Evolutionary conservation across 2,113 vertebrate species (phyloP).

Genomic region (Hippoglossus stenolepis): DNA sequence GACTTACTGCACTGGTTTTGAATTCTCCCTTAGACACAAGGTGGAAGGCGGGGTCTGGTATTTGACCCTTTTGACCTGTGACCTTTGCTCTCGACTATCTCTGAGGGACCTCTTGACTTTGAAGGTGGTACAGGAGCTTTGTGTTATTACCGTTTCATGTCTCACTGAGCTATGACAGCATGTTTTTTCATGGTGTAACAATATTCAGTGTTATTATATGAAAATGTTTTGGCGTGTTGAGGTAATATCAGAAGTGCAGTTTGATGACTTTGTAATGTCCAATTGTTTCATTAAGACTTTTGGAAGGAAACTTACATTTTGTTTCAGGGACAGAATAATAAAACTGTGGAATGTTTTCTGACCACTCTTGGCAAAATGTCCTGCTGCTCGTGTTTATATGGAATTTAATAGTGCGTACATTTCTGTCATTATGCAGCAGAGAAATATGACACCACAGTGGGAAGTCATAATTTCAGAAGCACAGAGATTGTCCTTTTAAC

Average conservation of each 20-base stretch:
- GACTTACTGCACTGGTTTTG: background rate
- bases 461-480: slow-evolving; percentile 46
- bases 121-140: slow-evolving; percentile 21
- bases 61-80: slow-evolving; percentile 50
- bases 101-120: slow-evolving; percentile 36
- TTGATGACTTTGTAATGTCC: background rate
- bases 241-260: slow-evolving; percentile 1
- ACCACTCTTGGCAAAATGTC: slow-evolving; percentile 8
- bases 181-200: slow-evolving; percentile 8
- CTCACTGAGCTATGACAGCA: background rate
- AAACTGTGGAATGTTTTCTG: background rate
- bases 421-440: background rate
- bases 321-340: slow-evolving; percentile 28
- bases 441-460: slow-evolving; percentile 9
- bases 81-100: slow-evolving; percentile 42
- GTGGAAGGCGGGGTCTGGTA: slow-evolving; percentile 33
- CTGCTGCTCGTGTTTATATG: background rate
- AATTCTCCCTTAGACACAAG: background rate
- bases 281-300: background rate
- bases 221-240: background rate
- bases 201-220: background rate
- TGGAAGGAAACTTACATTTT: slow-evolving; percentile 9
- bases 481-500: slow-evolving; percentile 42
- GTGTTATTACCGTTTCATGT: slow-evolving; percentile 9
- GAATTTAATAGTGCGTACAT: background rate